Evolutionary conservation across 2,797 vertebrate species (phyloP), one percentile per base, ranked within the genome.

Genomic region (Anguilla pacifica): DNA sequence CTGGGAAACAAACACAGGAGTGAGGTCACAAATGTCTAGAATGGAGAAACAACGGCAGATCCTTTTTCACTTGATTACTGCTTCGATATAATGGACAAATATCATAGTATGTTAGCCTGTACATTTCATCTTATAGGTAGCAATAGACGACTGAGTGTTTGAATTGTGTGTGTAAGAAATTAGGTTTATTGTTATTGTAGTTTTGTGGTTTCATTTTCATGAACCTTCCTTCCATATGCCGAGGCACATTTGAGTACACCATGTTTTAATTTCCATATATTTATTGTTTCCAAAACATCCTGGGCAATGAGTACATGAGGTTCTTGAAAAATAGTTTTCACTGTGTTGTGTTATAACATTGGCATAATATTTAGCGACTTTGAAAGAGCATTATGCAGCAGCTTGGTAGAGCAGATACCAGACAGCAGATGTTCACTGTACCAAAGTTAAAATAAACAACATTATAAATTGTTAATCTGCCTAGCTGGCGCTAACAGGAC

Each of bases 1-100:
- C 89, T 88, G 88, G 93, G 92, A 93, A 93, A 88, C 86, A 92
- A 89, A 91, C 55, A 0, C 55, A 0, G 83, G 51, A 84, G 15
- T 83, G 82, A 46, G 19, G 25, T 0, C 49, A 83, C 0, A 17
- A 35, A 57, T 35, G 53, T n/a, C 83, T 35, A 28, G 7, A 84
- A 17, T 59, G 83, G 53, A 59, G n/a, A 84, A 84, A 55, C 51
- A 84, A 31, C 11, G 17, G 81, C 49, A 28, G 55, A 28, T 83
- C 11, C 4, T 82, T 28, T 51, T 51, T 25, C 79, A 46, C 19
- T 43, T 11, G n/a, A 28, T 77, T 77, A 77, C 7, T 31, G 13
- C 57, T 59, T 10, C 7, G 19, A 3, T 7, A 13, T 72, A 72
- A 72, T 72, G 70, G 28, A 72, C 70, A 31, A 11, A 79, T 72